A percentile compares a stretch with the other conserved stretches of the same genome.
phyloP scores from a whole-genome alignment of 2,113 vertebrate species.

The Ptychochromis oligacanthus region DNA sequence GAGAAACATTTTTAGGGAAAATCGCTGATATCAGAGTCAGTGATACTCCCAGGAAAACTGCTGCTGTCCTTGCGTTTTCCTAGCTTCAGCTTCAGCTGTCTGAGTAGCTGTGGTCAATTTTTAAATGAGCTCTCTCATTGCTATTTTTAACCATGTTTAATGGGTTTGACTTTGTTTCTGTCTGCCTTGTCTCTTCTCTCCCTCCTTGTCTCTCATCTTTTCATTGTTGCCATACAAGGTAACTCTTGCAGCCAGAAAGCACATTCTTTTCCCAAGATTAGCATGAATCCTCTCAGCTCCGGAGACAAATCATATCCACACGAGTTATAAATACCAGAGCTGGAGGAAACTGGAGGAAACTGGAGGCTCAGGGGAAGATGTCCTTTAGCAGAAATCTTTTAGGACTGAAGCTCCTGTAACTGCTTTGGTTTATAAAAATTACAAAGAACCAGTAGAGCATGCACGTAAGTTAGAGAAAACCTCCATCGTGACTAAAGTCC shows the following conservation, averaged over 20 bases:
- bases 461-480: not conserved
- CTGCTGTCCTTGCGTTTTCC: too few relatives aligned
- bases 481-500: not conserved
- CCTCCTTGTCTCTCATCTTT: not conserved
- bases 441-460: not conserved
- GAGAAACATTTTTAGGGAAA: not conserved
- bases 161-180: not conserved
- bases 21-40: not conserved
- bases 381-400: not conserved
- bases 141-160: not conserved
- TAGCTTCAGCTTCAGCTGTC: not conserved
- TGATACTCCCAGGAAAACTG: not conserved
- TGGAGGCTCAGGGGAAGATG: not conserved
- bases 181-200: not conserved
- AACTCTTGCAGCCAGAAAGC: conserved; percentile 57
- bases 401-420: not conserved
- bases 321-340: conserved; percentile 63
- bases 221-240: conserved; percentile 68
- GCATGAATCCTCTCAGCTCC: conserved; percentile 63
- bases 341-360: not conserved
- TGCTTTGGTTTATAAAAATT: not conserved
- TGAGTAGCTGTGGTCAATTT: not conserved
- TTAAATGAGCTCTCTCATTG: not conserved
- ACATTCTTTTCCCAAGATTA: conserved; percentile 68
- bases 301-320: conserved; percentile 49